A percentile compares a stretch with the other conserved stretches of the same genome.
These are phyloP conservation scores for Amblyornis subalaris DNA, from an alignment of 2,113 vertebrate genomes.

Conservation along the genomic window DNA sequence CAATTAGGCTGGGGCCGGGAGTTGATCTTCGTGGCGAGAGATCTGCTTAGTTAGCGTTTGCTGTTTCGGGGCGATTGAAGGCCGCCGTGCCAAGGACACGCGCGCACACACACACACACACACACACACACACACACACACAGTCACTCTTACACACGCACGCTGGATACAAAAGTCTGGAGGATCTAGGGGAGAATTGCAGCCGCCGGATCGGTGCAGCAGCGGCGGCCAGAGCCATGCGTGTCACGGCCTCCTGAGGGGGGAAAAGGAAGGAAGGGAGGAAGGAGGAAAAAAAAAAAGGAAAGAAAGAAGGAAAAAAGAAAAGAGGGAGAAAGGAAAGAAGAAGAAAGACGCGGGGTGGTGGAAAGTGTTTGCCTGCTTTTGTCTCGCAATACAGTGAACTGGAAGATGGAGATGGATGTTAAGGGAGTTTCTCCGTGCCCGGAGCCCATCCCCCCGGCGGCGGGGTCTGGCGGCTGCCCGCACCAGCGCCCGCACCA, in stretches of 20 bases:
- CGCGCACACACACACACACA: background rate
- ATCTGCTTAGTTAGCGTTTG: slow-evolving; percentile 51
- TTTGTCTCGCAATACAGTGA: slow-evolving; percentile 75
- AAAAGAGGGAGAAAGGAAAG: background rate
- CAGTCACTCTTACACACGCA: background rate
- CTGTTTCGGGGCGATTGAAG: slow-evolving; percentile 64
- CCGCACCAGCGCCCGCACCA: slow-evolving; percentile 71
- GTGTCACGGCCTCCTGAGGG: slow-evolving; percentile 65
- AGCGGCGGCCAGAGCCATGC: slow-evolving; percentile 65
- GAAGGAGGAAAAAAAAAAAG: background rate
- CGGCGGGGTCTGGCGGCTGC: slow-evolving; percentile 76
- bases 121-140: background rate
- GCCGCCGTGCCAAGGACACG: slow-evolving; percentile 68
- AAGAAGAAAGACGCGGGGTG: slow-evolving; percentile 43
- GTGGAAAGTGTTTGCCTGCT: slow-evolving; percentile 69
- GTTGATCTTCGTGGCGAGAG: slow-evolving; percentile 16
- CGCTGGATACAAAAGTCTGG: slow-evolving; percentile 52
- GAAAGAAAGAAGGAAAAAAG: background rate
- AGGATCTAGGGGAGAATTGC: slow-evolving; percentile 32
- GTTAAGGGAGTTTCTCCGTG: slow-evolving; percentile 80
- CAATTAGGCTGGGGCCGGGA: background rate
- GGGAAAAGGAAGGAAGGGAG: background rate
- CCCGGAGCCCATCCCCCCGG: slow-evolving; percentile 78
- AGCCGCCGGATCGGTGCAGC: slow-evolving; percentile 33
- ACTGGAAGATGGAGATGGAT: slow-evolving; percentile 85